phyloP scores from a whole-genome alignment of 2,113 vertebrate genomes.

The Arvicanthis niloticus region DNA sequence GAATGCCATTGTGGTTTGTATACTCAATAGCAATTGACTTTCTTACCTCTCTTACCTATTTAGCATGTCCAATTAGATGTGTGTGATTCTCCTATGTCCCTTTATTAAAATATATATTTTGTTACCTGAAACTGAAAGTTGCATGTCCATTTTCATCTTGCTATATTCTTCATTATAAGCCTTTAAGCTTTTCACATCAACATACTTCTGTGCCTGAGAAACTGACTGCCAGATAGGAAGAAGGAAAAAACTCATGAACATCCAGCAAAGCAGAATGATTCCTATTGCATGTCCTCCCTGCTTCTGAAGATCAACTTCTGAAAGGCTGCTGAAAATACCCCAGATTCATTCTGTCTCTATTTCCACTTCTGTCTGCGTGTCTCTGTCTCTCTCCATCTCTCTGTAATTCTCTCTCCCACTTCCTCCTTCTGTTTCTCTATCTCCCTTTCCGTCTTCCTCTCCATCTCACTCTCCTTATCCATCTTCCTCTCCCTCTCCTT shows the following conservation, averaged over 20 bases:
- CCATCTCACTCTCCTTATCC: neutral
- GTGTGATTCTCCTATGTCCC: conserved; percentile 53
- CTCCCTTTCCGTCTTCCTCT: neutral
- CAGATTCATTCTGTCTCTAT: conserved; percentile 15
- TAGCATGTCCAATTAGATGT: conserved; percentile 63
- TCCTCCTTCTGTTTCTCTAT: neutral
- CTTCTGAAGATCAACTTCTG: conserved; percentile 80
- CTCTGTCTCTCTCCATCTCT: conserved; percentile 64
- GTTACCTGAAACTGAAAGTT: conserved; percentile 66
- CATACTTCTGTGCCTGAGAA: conserved; percentile 74
- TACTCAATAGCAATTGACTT: neutral
- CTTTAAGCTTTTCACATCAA: conserved; percentile 76
- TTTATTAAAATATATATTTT: conserved; percentile 43
- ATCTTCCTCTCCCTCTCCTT: neutral
- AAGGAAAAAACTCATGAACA: conserved; percentile 78
- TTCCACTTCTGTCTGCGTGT: conserved; percentile 63
- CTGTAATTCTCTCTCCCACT: conserved; percentile 37
- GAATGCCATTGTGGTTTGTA: conserved; percentile 48
- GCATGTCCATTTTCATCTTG: conserved; percentile 68
- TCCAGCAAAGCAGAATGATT: conserved; percentile 74
- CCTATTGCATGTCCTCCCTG: conserved; percentile 72
- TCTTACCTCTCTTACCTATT: neutral
- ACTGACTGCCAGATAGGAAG: conserved; percentile 78
- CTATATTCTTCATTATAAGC: conserved; percentile 73
- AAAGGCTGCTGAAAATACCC: conserved; percentile 72